These are phyloP conservation scores for Columbina picui DNA, from an alignment of 2,113 vertebrate genomes.

Conservation along the genomic window DNA sequence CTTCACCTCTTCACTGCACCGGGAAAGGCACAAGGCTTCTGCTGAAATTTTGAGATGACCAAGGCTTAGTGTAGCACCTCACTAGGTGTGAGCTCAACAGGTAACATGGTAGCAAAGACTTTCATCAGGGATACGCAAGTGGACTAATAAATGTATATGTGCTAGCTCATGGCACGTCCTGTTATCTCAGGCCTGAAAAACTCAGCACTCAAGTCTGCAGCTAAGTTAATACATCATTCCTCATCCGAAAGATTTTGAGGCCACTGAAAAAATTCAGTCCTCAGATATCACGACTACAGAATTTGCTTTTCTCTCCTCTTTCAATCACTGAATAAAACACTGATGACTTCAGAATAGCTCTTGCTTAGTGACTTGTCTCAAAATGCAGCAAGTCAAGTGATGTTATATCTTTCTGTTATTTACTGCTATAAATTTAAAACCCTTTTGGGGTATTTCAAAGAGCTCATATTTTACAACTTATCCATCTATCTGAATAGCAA, in stretches of 20 bases:
- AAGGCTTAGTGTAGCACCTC: not conserved
- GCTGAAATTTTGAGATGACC: not conserved
- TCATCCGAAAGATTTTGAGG: not conserved
- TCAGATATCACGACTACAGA: not conserved
- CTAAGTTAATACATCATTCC: not conserved
- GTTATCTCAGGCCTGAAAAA: not conserved
- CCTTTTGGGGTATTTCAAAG: not conserved
- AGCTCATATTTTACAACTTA: not conserved
- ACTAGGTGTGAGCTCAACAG: not conserved
- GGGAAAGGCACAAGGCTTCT: not conserved
- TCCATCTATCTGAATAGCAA: conserved; percentile 9
- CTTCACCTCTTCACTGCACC: not conserved
- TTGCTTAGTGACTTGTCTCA: not conserved
- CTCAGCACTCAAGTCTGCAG: not conserved
- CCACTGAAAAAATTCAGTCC: not conserved
- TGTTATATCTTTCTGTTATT: not conserved
- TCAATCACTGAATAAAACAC: not conserved
- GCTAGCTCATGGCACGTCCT: not conserved
- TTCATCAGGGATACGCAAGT: rapidly evolving
- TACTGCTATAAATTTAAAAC: not conserved
- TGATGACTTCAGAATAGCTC: not conserved
- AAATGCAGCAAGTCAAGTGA: rapidly evolving
- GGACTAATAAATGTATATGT: rapidly evolving
- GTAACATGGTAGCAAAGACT: not conserved
- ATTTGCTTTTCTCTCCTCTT: not conserved